Conservation (phyloP, 2,113 vertebrate genomes). For the Phoenicopterus ruber region DNA sequence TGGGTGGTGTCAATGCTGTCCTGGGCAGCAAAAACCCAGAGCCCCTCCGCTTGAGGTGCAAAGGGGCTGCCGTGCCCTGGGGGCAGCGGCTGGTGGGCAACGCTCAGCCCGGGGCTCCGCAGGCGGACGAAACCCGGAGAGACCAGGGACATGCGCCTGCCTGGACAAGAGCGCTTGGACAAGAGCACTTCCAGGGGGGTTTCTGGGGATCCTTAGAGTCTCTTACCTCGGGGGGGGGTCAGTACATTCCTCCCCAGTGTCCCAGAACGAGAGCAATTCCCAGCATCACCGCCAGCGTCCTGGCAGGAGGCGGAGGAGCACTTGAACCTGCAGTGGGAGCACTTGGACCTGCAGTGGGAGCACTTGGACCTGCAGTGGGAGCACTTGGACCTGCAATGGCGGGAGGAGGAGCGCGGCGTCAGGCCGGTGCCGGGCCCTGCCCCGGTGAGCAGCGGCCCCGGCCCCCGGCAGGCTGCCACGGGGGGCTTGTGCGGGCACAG, state of each 20-base stretch:
- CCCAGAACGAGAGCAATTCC: background rate
- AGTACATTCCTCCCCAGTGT: background rate
- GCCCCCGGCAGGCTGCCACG: background rate
- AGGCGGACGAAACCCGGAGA: accelerated
- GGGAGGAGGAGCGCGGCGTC: accelerated
- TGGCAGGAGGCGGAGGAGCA: background rate
- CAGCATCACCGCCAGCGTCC: background rate
- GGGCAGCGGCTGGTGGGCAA: accelerated
- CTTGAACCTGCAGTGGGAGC: background rate
- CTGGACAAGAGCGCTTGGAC: background rate
- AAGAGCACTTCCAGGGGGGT: too few species aligned
- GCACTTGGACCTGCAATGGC: background rate
- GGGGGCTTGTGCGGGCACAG: accelerated
- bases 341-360: too few species aligned
- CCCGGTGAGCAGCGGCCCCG: background rate
- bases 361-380: too few species aligned
- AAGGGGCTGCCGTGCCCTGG: accelerated
- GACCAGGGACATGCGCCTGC: accelerated
- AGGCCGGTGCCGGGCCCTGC: too few species aligned
- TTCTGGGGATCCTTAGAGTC: accelerated
- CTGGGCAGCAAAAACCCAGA: background rate
- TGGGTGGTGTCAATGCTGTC: accelerated
- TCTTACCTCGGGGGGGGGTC: background rate
- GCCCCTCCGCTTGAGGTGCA: background rate
- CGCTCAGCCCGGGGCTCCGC: accelerated